phyloP scores from a whole-genome alignment of 2,888 invertebrate species.

The Troilus luridus region DNA sequence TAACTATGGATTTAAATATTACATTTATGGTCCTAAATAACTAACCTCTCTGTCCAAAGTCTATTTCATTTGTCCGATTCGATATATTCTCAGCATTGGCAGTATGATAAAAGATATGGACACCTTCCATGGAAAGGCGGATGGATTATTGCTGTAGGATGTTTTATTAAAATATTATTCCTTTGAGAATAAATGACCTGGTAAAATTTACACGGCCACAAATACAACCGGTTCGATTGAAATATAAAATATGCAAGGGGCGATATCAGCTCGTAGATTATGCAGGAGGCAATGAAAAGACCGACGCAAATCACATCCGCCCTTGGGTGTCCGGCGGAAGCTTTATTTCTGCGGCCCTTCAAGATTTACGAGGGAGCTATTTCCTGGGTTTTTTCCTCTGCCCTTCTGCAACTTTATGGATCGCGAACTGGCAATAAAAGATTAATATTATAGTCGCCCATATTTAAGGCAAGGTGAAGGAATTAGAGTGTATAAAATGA shows the following conservation, averaged over 20 bases:
- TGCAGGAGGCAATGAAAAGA: slow-evolving; percentile 41
- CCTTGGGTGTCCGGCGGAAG: slow-evolving; percentile 22
- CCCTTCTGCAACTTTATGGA: slow-evolving; percentile 6
- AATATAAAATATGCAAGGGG: slow-evolving; percentile 41
- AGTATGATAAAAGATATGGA: background rate
- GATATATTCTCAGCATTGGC: background rate
- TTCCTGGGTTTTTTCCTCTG: background rate
- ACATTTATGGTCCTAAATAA: background rate
- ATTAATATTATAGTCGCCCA: slow-evolving; percentile 15
- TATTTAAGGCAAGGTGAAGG: background rate
- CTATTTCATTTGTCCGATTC: background rate
- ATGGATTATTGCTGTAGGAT: background rate
- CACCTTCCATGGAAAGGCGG: background rate
- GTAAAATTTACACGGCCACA: slow-evolving; percentile 35
- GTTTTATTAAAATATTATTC: slow-evolving; percentile 24
- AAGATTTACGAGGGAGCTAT: background rate
- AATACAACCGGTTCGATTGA: slow-evolving; percentile 11
- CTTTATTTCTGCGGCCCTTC: slow-evolving; percentile 15
- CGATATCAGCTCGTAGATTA: slow-evolving; percentile 38
- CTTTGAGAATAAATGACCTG: background rate
- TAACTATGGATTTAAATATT: no score
- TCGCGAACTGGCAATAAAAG: slow-evolving; percentile 23
- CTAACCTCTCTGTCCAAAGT: background rate
- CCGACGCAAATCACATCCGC: slow-evolving; percentile 39
- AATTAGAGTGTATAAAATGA: background rate